Base-by-base conservation (phyloP, 2,888 invertebrate genomes). In the Iselma pallidipennis region DNA sequence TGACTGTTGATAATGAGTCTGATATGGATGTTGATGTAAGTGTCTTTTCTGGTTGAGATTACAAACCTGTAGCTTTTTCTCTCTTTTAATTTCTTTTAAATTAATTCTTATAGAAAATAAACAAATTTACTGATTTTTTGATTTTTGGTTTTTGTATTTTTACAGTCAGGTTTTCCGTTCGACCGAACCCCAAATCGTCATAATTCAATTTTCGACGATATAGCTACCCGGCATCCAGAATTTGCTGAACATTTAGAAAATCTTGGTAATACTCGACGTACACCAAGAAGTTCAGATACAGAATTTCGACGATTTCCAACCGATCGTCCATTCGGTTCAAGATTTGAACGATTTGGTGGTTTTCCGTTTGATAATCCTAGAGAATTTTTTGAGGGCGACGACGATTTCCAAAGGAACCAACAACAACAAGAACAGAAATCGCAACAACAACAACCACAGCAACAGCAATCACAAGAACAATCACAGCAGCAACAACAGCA, bases 181-280 rank as follows among this genome's bases (percentile, higher is more conserved):
- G 89, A 89, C 77, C 86, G 87, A 74, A 81, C 81, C 67, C 72
- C 72, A 63, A 67, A 69, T 31, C 54, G 71, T 26, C 70, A 74
- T 33, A 66, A 73, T 49, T 78, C 82, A 28, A 85, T 85, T 63
- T 84, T 91, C 79, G 89, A 90, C 81, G 88, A 90, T 76, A 83
- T 91, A 69, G 90, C 89, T 49, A 83, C 88, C 68, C 85, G 90
- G 10, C 90, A 91, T 79, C 91, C 91, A 33, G 90, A 91, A 78
- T 87, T 91, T 74, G 90, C 91, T 64, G 89, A 89, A 75, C 88
- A 89, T 57, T 82, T 90, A 70, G 69, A 68, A 37, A 16, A 16
- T 37, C 9, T 37, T 16, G 37, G 37, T 37, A 56, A 82, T 81
- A 78, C 14, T 56, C 14, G 57, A 57, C n/a, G 68, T 69, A 33